Evolutionary conservation across 35 echinoderm and acorn worm genomes (phyloP).

Genomic region (Apostichopus parvimensis): DNA sequence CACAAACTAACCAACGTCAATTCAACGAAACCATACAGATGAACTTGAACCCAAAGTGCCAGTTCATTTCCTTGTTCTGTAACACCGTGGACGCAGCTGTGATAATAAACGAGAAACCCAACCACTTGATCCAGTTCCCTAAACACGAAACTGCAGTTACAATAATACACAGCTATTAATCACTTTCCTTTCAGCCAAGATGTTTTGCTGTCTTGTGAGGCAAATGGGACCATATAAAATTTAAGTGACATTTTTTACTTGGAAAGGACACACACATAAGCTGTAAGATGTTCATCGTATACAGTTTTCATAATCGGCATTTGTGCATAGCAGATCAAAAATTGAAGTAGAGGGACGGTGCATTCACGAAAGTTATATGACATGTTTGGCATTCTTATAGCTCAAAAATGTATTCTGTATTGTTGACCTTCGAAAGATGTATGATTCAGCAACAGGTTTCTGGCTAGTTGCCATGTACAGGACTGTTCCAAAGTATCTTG

Average conservation of each 20-base stretch:
- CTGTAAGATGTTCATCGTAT: too few relatives aligned
- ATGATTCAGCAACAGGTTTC: too few relatives aligned
- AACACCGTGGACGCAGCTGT: conserved; percentile 4
- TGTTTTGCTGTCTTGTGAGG: neutral
- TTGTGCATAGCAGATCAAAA: too few relatives aligned
- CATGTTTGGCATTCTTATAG: too few relatives aligned
- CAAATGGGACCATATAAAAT: conserved; percentile 5
- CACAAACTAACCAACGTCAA: neutral
- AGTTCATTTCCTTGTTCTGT: conserved; percentile 15
- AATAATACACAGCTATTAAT: conserved; percentile 41
- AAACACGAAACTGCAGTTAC: conserved; percentile 16
- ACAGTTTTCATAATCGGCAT: too few relatives aligned
- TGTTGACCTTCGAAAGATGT: too few relatives aligned
- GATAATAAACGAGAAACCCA: conserved; percentile 25
- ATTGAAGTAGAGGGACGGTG: too few relatives aligned
- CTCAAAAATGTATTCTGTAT: too few relatives aligned
- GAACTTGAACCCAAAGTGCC: neutral
- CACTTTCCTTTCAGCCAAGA: conserved; percentile 12
- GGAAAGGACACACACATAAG: neutral
- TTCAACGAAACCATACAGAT: neutral
- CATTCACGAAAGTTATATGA: too few relatives aligned
- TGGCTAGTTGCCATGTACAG: too few relatives aligned
- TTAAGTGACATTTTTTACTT: neutral
- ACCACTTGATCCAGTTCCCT: conserved; percentile 15
- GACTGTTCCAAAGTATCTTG: too few relatives aligned